phyloP scores from a whole-genome alignment of 1,140 invertebrate genomes.

The Cydia pomonella region DNA sequence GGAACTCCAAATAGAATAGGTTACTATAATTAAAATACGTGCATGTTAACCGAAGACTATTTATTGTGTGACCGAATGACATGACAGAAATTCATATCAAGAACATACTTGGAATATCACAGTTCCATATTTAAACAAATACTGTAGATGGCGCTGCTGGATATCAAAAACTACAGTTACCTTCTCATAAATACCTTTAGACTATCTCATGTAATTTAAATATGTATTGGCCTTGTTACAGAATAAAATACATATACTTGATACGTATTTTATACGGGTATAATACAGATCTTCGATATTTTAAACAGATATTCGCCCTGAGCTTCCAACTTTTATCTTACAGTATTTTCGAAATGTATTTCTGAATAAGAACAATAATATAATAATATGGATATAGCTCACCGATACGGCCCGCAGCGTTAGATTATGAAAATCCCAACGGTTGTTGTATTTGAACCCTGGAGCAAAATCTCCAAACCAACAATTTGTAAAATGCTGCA shows the following conservation, averaged over 20 bases:
- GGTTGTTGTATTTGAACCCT: slow-evolving; percentile 13
- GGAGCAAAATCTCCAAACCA: slow-evolving; percentile 13
- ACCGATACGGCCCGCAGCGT: slow-evolving; percentile 27
- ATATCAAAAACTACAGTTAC: too few relatives aligned
- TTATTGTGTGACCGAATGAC: too few relatives aligned
- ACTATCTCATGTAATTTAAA: neutral
- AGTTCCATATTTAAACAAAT: too few relatives aligned
- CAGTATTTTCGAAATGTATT: neutral
- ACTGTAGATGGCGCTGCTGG: too few relatives aligned
- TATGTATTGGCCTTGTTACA: neutral
- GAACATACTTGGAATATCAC: too few relatives aligned
- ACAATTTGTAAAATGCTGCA: slow-evolving; percentile 21
- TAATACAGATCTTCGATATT: neutral
- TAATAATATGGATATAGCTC: slow-evolving; percentile 8
- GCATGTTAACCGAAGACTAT: too few relatives aligned
- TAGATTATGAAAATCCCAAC: slow-evolving; percentile 31
- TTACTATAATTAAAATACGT: too few relatives aligned
- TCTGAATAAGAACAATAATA: neutral
- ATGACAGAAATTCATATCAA: too few relatives aligned
- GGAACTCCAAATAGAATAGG: too few relatives aligned
- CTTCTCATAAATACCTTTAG: neutral
- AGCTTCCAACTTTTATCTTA: neutral
- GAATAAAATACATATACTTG: neutral
- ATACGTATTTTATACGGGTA: neutral
- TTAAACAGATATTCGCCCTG: neutral